Base-by-base conservation (phyloP, 1,140 invertebrate genomes). In the Euura lappo region DNA sequence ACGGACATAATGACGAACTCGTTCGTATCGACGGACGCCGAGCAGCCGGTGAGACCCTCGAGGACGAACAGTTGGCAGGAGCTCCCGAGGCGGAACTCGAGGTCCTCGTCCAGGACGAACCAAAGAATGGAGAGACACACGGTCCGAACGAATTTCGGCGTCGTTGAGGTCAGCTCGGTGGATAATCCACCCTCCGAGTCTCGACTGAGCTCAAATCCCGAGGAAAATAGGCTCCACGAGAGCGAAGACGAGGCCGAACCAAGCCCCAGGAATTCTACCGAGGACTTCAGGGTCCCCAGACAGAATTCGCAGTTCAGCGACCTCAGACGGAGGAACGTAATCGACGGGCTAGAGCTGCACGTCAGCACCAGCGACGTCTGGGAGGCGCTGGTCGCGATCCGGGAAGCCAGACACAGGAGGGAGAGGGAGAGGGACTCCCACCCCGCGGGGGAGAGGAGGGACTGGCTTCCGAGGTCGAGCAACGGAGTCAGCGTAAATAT, bases 311-410 rank as follows among this genome's bases (percentile, higher is more conserved):
- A 79, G 11, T 71, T 79, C 5, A 81, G 76, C 11, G 79, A 78
- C 71, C 47, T 79, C 7, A 74, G 81, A 65, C 78, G 75, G 6
- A 78, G 77, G 10, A 82, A 78, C 60, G 78, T 77, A 71, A 79
- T 80, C 1, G 82, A 82, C 43, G 83, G 74, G 43, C 81, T 88
- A 4, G 86, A 89, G 42, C 44, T 89, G 2, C 86, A 87, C 66
- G 85, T 89, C 0, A 86, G 87, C 44, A 83, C 88, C 11, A 89
- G 90, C 66, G 91, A 93, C 76, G 89, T 93, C 10, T 92, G 92
- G 91, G 92, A 93, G 80, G 91, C 91, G 4, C 84, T 92, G 2
- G 90, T 92, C 6, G 91, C 91, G 2, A 89, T 92, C 64, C 88
- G 91, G 74, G 91, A 92, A 75, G 89, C 91, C n/a, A 89, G 91